phyloP scores from a whole-genome alignment of 2,888 invertebrate species.

The Noctua pronuba region DNA sequence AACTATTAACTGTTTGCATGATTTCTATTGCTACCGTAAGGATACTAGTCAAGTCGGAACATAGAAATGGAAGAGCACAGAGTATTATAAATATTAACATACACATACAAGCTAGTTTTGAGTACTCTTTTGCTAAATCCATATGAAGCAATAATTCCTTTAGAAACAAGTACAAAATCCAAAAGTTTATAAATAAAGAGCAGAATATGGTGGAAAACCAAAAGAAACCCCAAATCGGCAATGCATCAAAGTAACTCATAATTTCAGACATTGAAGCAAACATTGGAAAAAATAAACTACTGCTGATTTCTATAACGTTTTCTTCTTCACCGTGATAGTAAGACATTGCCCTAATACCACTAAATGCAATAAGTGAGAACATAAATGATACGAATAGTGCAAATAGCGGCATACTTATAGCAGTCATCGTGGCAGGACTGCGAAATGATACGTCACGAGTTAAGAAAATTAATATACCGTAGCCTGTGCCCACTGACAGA shows the following conservation, averaged over 20 bases:
- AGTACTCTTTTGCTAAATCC: no score
- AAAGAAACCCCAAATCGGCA: conserved; percentile 64
- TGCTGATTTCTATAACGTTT: conserved; percentile 80
- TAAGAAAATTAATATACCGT: conserved; percentile 79
- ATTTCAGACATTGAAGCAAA: conserved; percentile 83
- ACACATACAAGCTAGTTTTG: no score
- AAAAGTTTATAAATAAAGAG: conserved; percentile 76
- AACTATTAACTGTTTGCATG: no score
- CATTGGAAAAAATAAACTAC: conserved; percentile 74
- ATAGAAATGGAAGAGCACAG: no score
- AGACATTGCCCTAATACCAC: conserved; percentile 83
- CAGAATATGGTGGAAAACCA: no score
- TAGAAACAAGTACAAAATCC: no score
- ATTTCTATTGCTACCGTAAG: no score
- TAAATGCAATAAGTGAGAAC: conserved; percentile 78
- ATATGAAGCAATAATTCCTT: no score
- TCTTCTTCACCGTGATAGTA: conserved; percentile 85
- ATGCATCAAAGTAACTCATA: conserved; percentile 80
- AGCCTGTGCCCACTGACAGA: conserved; percentile 79
- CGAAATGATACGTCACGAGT: conserved; percentile 81
- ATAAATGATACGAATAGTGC: conserved; percentile 74
- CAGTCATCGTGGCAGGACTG: conserved; percentile 84
- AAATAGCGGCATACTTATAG: conserved; percentile 78
- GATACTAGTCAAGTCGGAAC: no score
- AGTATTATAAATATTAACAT: no score